Conservation (phyloP, 2,113 vertebrate genomes). For the Melozone crissalis region DNA sequence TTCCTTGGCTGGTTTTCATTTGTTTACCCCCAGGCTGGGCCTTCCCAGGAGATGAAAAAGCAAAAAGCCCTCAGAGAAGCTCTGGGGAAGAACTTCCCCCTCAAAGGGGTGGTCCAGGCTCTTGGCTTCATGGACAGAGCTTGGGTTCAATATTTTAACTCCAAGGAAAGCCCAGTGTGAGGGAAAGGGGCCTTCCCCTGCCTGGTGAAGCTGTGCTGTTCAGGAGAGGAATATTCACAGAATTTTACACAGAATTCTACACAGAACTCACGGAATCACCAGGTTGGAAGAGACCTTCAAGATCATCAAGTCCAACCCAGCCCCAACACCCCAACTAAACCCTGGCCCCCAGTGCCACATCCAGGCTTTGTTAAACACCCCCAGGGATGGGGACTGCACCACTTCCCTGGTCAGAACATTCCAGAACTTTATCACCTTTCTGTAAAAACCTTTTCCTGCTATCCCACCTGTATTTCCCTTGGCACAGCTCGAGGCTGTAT, state of each 20-base stretch:
- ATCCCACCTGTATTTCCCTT: too few relatives aligned
- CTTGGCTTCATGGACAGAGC: neutral
- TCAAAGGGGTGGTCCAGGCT: accelerated
- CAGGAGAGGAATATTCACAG: neutral
- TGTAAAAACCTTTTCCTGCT: too few relatives aligned
- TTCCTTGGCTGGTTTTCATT: neutral
- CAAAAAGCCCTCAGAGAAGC: neutral
- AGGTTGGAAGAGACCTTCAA: neutral
- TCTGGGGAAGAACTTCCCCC: neutral
- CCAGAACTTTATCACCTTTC: too few relatives aligned
- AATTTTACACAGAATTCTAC: neutral
- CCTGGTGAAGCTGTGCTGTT: neutral
- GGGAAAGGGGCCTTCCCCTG: neutral
- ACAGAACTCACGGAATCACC: too few relatives aligned
- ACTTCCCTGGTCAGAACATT: too few relatives aligned
- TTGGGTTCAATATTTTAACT: neutral
- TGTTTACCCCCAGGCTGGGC: neutral
- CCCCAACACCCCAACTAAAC: too few relatives aligned
- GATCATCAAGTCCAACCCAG: neutral
- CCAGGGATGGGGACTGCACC: too few relatives aligned
- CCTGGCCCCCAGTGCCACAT: too few relatives aligned
- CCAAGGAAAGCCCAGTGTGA: neutral
- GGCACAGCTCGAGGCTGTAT: too few relatives aligned
- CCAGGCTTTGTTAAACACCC: too few relatives aligned
- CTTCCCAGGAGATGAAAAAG: neutral